Base-by-base conservation (phyloP, 1,140 invertebrate species). In the Nephila pilipes region DNA sequence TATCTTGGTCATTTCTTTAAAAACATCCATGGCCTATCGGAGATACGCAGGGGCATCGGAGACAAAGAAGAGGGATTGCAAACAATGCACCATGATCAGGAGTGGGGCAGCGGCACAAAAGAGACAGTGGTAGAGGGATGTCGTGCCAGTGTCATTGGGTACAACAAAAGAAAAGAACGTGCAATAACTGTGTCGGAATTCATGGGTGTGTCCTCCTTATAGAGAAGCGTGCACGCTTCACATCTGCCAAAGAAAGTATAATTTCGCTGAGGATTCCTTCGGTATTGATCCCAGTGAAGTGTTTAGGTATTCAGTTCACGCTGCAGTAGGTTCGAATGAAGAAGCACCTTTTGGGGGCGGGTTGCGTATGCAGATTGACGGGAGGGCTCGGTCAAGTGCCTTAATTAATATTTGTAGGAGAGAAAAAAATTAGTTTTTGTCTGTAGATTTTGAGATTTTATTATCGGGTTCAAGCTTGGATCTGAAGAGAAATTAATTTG, bases 201-300 rank as follows among this genome's bases (percentile, higher is more conserved):
- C 63, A 81, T 89, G 87, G 87, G 87, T 89, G 87, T 89, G 87
- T 32, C 46, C 79, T 85, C 58, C 60, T 89, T 79, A 16, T 32
- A 29, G 46, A 32, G 29, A 60, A 29, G 32, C 25, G 87, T 89
- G 57, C 54, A 89, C 14, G 25, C 29, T 20, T n/a, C 32, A 38
- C 65, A 79, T 22, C 63, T 89, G 87, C 46, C 63, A 46, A 89
- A 89, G 65, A 75, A 29, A 89, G 65, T 89, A 54, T 54, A 81
- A 81, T 54, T 89, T 75, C 65, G 29, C 55, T 29, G 36, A 55
- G 32, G 18, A 65, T 29, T 38, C 32, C 36, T 60, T 25, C 6
- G 54, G n/a, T 89, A 89, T 89, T 89, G 87, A 89, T 89, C 87
- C n/a, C 32, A 63, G 32, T 32, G 22, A 3, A 32, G 25, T 63